Conservation (phyloP, 2,797 vertebrate genomes). For the Rallus crepitans region DNA sequence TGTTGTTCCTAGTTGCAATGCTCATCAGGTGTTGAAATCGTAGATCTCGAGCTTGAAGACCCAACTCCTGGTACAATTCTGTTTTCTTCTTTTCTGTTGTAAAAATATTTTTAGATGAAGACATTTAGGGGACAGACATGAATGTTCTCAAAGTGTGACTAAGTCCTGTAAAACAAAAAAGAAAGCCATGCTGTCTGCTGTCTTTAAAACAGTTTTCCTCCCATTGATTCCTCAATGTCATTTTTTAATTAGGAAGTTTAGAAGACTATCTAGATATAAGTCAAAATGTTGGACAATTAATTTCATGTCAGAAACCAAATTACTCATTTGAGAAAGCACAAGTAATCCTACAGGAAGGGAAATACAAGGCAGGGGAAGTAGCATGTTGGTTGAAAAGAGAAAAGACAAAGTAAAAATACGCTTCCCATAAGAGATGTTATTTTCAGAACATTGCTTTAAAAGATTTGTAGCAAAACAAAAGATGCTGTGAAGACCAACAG, state of each 20-base stretch:
- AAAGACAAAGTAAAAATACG: background rate
- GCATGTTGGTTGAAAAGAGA: background rate
- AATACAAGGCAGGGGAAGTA: background rate
- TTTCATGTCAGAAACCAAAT: background rate
- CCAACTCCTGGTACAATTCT: constrained; percentile 93
- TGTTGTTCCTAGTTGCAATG: constrained; percentile 92
- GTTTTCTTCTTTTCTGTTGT: constrained; percentile 94
- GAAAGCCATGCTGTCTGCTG: background rate
- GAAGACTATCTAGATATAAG: background rate
- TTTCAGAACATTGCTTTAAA: background rate
- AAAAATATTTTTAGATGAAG: background rate
- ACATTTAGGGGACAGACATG: background rate
- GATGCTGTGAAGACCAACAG: background rate
- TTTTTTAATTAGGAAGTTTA: background rate
- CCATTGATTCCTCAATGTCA: background rate
- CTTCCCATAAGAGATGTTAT: background rate
- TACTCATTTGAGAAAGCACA: background rate
- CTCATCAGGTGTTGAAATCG: constrained; percentile 94
- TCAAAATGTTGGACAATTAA: background rate
- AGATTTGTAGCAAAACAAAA: background rate
- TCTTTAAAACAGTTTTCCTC: background rate
- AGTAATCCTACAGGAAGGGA: background rate
- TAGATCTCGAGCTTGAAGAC: constrained; percentile 94
- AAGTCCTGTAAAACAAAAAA: background rate
- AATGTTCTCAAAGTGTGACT: background rate